Evolutionary conservation across 2,113 vertebrate species (phyloP).

Genomic region (Tetraodon nigroviridis): DNA sequence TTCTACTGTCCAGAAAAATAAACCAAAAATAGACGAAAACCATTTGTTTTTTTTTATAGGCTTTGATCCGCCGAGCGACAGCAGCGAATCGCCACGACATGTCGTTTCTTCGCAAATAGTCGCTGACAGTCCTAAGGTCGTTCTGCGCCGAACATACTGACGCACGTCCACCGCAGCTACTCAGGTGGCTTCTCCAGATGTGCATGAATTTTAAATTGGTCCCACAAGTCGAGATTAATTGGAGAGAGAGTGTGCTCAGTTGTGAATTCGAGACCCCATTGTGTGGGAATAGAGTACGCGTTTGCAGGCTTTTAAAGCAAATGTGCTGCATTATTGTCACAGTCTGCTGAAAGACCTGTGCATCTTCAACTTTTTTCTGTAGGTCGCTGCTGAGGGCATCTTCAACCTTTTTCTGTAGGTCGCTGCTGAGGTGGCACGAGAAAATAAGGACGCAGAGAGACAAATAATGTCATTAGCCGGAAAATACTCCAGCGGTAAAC

Average conservation of each 20-base stretch:
- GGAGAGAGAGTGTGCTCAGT: too few species aligned
- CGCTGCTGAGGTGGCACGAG: conserved; percentile 14
- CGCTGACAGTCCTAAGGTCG: not conserved
- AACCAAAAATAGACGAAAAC: not conserved
- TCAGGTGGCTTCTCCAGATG: not conserved
- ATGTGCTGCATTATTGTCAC: too few species aligned
- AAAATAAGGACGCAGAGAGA: conserved; percentile 24
- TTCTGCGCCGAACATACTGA: not conserved
- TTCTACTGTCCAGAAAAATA: too few species aligned
- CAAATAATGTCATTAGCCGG: conserved; percentile 17
- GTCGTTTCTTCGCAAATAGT: not conserved
- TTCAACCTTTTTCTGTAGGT: conserved; percentile 17
- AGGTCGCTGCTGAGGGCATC: conserved; percentile 16
- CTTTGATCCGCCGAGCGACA: too few species aligned
- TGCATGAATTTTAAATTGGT: conserved; percentile 1
- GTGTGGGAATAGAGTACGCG: too few species aligned
- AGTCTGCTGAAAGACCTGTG: not conserved
- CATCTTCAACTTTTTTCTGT: conserved; percentile 7
- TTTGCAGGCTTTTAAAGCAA: too few species aligned
- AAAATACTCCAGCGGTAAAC: conserved; percentile 3
- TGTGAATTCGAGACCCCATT: too few species aligned
- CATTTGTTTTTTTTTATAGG: not conserved
- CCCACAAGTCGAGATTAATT: not conserved
- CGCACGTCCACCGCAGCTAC: not conserved
- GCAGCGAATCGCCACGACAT: too few species aligned